phyloP scores from a whole-genome alignment of 2,888 invertebrate species.

The Rhaphigaster nebulosa region DNA sequence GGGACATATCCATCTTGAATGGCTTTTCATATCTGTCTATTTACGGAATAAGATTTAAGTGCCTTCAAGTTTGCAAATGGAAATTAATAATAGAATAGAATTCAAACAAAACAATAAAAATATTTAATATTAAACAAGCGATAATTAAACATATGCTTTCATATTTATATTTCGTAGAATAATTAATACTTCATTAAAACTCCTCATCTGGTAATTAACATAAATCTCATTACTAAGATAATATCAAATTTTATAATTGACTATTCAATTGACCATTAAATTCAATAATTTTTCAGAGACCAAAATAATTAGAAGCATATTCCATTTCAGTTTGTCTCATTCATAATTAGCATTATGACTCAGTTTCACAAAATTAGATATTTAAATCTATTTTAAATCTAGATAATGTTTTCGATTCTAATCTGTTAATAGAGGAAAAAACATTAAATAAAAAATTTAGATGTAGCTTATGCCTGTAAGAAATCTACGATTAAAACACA shows the following conservation, averaged over 20 bases:
- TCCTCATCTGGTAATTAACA: background rate
- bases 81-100: background rate
- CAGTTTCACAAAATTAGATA: background rate
- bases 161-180: background rate
- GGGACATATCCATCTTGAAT: background rate
- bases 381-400: background rate
- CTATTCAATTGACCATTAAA: background rate
- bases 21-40: background rate
- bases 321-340: background rate
- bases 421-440: no score
- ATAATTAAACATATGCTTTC: background rate
- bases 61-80: background rate
- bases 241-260: no score
- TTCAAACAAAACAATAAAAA: background rate
- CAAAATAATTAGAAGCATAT: background rate
- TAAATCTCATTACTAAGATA: background rate
- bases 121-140: background rate
- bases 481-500: no score
- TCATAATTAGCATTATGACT: background rate
- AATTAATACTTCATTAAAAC: background rate
- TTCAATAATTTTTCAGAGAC: background rate
- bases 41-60: background rate
- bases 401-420: no score
- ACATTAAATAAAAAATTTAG: no score
- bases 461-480: no score